Conservation (phyloP, 2,797 vertebrate species). For the Lacerta agilis region DNA sequence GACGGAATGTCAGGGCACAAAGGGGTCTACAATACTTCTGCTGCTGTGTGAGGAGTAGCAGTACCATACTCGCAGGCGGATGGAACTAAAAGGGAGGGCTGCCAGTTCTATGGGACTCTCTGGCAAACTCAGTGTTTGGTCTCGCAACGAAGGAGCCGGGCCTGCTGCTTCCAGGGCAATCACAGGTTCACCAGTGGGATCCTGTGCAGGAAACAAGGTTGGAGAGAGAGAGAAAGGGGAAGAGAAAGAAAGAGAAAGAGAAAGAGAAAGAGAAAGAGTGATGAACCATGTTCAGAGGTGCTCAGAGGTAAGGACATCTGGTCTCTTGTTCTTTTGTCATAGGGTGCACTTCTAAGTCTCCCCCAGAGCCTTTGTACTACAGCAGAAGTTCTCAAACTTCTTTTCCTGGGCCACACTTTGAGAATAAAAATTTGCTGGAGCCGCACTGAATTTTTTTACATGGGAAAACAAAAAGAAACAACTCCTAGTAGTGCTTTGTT, state of each 20-base stretch:
- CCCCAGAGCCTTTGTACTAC: not conserved
- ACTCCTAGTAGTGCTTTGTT: no score
- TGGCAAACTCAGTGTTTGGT: not conserved
- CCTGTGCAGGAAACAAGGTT: conserved; percentile 62
- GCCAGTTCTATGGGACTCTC: not conserved
- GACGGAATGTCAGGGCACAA: conserved; percentile 62
- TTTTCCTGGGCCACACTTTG: no score
- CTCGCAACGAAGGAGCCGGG: conserved; percentile 29
- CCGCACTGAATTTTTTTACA: no score
- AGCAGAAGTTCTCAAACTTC: no score
- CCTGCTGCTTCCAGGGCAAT: conserved; percentile 49
- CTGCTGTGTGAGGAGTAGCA: conserved; percentile 50
- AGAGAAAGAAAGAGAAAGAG: conserved; percentile 1
- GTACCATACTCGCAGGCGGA: conserved; percentile 23
- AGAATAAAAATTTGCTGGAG: no score
- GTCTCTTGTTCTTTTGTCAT: not conserved
- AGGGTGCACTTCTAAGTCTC: not conserved
- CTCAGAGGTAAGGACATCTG: not conserved
- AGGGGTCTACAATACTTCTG: conserved; percentile 49
- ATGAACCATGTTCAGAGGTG: not conserved
- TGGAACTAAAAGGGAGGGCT: conserved; percentile 33
- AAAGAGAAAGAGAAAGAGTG: not conserved
- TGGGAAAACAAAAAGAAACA: no score
- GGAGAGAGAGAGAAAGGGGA: conserved; percentile 41
- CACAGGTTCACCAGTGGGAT: conserved; percentile 84